A percentile compares a stretch with the other conserved stretches of the same genome.
Conservation (phyloP, 2,113 vertebrate species). For the Tamias sibiricus region DNA sequence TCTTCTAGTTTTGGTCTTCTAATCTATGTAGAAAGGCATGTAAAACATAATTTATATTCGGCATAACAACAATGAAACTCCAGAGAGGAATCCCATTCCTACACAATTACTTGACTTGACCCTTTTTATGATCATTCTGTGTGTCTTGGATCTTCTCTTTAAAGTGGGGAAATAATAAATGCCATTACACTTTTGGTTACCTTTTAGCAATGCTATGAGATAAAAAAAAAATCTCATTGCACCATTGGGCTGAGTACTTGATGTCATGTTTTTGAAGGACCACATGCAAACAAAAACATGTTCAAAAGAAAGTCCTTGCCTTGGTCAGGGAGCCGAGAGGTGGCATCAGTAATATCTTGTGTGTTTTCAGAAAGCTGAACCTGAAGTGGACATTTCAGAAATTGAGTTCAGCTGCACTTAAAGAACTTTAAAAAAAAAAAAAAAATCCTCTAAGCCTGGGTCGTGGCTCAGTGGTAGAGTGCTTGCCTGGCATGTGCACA, state of each 20-base stretch:
- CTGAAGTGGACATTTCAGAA: constrained; percentile 39
- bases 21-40: not conserved
- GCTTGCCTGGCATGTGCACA: too few species aligned
- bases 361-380: not conserved
- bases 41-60: constrained; percentile 28
- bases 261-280: constrained; percentile 9
- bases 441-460: too few species aligned
- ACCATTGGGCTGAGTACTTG: not conserved
- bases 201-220: not conserved
- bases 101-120: not conserved
- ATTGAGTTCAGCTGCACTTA: constrained; percentile 24
- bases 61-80: constrained; percentile 10
- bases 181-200: not conserved
- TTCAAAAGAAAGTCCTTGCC: not conserved
- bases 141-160: constrained; percentile 5
- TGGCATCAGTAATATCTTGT: not conserved
- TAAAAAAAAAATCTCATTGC: constrained; percentile 11
- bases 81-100: constrained; percentile 14
- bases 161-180: constrained; percentile 41
- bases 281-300: not conserved
- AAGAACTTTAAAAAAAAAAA: too few species aligned
- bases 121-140: constrained; percentile 17
- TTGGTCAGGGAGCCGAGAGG: not conserved
- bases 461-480: too few species aligned
- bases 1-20: not conserved